These are phyloP conservation scores for Seriola dumerili DNA, from an alignment of 2,113 vertebrate genomes.

Conservation along the genomic window DNA sequence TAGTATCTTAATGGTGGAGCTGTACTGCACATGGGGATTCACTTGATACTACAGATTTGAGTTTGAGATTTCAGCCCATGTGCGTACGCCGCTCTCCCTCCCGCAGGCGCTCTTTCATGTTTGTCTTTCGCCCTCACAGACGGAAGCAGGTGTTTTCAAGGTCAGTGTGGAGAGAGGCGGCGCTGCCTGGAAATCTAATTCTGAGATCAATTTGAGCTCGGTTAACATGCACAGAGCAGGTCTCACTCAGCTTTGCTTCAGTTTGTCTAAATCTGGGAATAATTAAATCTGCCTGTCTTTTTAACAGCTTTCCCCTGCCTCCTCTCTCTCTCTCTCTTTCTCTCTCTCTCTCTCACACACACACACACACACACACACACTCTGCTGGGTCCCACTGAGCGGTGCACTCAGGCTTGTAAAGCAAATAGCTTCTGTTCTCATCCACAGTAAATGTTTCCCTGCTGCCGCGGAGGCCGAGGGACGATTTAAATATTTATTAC, in stretches of 20 bases:
- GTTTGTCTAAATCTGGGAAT: conserved; percentile 36
- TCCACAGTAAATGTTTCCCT: conserved; percentile 59
- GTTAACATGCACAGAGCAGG: conserved; percentile 19
- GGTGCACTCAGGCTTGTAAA: conserved; percentile 58
- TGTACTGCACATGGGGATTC: not conserved
- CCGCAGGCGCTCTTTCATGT: not conserved
- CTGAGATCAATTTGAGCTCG: conserved; percentile 42
- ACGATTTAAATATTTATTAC: conserved; percentile 70
- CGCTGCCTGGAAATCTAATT: conserved; percentile 47
- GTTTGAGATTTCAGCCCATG: not conserved
- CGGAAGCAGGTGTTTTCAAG: conserved; percentile 33
- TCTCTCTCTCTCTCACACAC: not conserved
- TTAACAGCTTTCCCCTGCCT: conserved; percentile 13
- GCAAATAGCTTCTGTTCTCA: conserved; percentile 51
- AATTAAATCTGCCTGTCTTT: conserved; percentile 53
- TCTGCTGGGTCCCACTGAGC: conserved; percentile 26
- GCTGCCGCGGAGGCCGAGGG: conserved; percentile 25
- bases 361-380: conserved; percentile 6
- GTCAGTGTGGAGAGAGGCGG: conserved; percentile 2
- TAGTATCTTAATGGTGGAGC: not conserved
- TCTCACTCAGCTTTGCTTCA: conserved; percentile 27
- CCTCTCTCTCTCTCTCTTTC: not conserved
- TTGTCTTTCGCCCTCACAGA: not conserved
- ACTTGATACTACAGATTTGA: not conserved
- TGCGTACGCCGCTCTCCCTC: too few species aligned